Conservation (phyloP, 1,140 invertebrate species). For the Drosophila mojavensis region DNA sequence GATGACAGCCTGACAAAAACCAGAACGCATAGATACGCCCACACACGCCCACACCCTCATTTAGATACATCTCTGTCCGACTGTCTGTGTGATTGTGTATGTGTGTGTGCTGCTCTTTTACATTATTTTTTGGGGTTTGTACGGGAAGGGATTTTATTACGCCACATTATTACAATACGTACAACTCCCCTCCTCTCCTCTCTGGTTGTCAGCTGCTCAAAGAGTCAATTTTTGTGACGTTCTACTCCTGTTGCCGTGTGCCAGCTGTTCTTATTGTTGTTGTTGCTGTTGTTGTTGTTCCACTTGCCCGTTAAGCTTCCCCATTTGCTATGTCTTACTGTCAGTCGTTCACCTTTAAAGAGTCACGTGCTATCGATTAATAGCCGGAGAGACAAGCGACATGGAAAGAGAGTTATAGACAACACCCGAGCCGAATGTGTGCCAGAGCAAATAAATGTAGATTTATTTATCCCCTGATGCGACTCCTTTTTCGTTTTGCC, state of each 20-base stretch:
- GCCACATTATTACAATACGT: conserved; percentile 68
- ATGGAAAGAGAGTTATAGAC: conserved; percentile 3
- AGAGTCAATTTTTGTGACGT: conserved; percentile 76
- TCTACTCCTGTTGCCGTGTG: conserved; percentile 52
- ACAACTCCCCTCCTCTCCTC: conserved; percentile 1
- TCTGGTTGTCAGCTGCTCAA: conserved; percentile 62
- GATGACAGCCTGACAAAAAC: conserved; percentile 60
- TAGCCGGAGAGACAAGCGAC: conserved; percentile 1
- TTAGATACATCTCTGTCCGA: conserved; percentile 22
- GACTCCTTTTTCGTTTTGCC: neutral
- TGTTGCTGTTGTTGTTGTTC: no score
- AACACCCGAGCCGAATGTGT: conserved; percentile 19
- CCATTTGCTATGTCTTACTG: conserved; percentile 24
- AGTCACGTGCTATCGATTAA: conserved; percentile 79
- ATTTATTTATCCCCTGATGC: conserved; percentile 63
- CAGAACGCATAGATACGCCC: conserved; percentile 20
- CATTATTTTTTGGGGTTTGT: conserved; percentile 27
- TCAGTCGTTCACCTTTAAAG: conserved; percentile 77
- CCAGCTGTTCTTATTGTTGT: neutral
- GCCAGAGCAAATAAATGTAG: conserved; percentile 50
- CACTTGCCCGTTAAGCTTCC: neutral
- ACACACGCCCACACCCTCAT: conserved; percentile 25
- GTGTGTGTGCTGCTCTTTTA: conserved; percentile 1
- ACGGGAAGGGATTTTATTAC: conserved; percentile 56
- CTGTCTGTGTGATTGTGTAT: neutral